Evolutionary conservation across 2,888 invertebrate species (phyloP).

Genomic region (Myopa testacea): DNA sequence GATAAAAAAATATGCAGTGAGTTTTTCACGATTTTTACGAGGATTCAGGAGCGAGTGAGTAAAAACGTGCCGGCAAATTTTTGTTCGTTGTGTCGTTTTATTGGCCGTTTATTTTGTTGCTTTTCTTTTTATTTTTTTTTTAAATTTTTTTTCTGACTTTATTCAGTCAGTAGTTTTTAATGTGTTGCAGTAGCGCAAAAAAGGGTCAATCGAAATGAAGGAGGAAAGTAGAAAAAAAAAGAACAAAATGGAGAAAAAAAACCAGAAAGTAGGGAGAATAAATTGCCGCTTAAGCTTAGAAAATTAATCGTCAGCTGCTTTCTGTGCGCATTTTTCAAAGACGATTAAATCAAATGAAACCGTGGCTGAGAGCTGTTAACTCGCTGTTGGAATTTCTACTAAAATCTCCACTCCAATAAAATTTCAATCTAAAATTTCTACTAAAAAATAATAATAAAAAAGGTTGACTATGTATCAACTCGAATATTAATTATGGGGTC

Average conservation of each 20-base stretch:
- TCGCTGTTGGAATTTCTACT: background rate
- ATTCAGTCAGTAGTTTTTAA: background rate
- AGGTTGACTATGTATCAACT: too few relatives aligned
- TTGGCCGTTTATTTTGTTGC: background rate
- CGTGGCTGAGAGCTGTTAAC: background rate
- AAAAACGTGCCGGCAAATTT: background rate
- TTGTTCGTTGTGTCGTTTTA: background rate
- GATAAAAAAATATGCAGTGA: constrained; percentile 51
- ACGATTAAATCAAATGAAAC: constrained; percentile 52
- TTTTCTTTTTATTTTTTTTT: too few relatives aligned
- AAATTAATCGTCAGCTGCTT: constrained; percentile 58
- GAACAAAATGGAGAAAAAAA: too few relatives aligned
- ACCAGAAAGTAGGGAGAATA: constrained; percentile 16
- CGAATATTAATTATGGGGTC: too few relatives aligned
- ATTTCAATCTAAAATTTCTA: too few relatives aligned
- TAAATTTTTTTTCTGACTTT: background rate
- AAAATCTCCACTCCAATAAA: too few relatives aligned
- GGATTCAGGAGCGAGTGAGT: background rate
- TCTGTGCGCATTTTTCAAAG: constrained; percentile 58
- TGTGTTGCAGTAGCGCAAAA: background rate
- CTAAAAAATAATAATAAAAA: too few relatives aligned
- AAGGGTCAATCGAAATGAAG: background rate
- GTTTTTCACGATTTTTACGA: constrained; percentile 58
- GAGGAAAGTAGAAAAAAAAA: background rate
- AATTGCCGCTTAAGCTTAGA: constrained; percentile 51